Evolutionary conservation across 2,797 vertebrate genomes (phyloP), one percentile per base, ranked within the genome.

Genomic region (Diplodus puntazzo): DNA sequence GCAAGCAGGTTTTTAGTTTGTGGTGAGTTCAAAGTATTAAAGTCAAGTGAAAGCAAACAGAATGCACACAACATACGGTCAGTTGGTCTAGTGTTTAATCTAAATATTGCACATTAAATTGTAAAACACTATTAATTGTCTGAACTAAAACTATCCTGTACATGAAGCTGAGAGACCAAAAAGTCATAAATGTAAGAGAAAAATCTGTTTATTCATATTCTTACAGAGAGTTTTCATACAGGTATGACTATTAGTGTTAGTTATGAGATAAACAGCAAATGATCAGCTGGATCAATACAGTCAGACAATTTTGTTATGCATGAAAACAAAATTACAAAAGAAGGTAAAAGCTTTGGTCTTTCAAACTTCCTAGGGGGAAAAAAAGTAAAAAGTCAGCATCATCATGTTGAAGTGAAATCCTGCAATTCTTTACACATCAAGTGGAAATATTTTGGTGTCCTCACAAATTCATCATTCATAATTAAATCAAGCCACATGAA

Each of bases 71-170:
- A 34, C 30, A 34, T 34, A 34, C 6, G 5, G 30, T 34, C 30
- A 34, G n/a, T n/a, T n/a, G n/a, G 5, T 34, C 30, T 7, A 6
- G 6, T 34, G 30, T 86, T 83, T 80, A 81, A 49, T 81, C 16
- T 55, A 66, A 70, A 53, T 43, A 61, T 71, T 27, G 53, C 12
- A 73, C 20, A 34, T 5, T 6, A 8, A 34, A 34, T 34, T 34
- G 5, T 34, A 34, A 34, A 34, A 34, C 30, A 34, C 5, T 34
- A 34, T n/a, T n/a, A 34, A 34, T 34, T 34, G 30, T 7, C 30
- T 34, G 30, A 34, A n/a, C n/a, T n/a, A 34, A 34, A 34, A 34
- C 6, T 34, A 34, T 34, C 6, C 30, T 34, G 30, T 34, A 34
- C 30, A 34, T 34, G 7, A 7, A 34, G 30, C 30, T 34, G 30